Evolutionary conservation across 1,140 invertebrate species (phyloP), one percentile per base, ranked within the genome.

Genomic region (Drosophila saltans): DNA sequence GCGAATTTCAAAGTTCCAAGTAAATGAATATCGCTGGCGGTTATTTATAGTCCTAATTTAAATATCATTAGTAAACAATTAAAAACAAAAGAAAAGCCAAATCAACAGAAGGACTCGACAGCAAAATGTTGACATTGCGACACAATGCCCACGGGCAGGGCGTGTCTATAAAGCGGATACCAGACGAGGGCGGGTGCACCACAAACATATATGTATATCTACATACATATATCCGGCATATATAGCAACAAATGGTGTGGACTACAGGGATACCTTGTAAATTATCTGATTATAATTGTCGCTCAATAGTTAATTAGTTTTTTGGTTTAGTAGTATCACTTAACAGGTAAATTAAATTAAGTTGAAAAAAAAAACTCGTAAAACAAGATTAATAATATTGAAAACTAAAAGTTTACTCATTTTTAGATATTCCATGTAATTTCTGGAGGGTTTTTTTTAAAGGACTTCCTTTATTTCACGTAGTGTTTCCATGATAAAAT

Each of bases 61-160:
- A 52, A 52, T 52, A 52, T 52, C 45, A 52, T 52, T 52, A 52
- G 45, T 52, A 26, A 52, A 52, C 45, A 52, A 52, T 52, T 52
- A 52, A 52, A 52, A 9, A 52, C 21, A 52, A 52, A 52, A 52
- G 45, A 52, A 52, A 26, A 52, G 21, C 45, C 45, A 52, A 52
- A 52, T 52, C 21, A 52, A 52, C 45, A 52, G 21, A 52, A 52
- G 45, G 45, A 52, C 45, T 52, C 45, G n/a, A 10, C 3, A 10
- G 24, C 21, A 26, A 43, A 16, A 9, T 24, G 45, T 52, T 52
- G 45, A 52, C 45, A 52, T 52, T 52, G 45, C 45, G 45, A 52
- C 45, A 52, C 45, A 52, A 52, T 26, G 45, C 45, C 45, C 45
- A 52, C 7, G 45, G 45, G 45, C 45, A 52, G 45, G 45, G 45